A percentile compares a stretch with the other conserved stretches of the same genome.
Evolutionary conservation across 1,140 invertebrate species (phyloP).

Genomic region (Araneus ventricosus): DNA sequence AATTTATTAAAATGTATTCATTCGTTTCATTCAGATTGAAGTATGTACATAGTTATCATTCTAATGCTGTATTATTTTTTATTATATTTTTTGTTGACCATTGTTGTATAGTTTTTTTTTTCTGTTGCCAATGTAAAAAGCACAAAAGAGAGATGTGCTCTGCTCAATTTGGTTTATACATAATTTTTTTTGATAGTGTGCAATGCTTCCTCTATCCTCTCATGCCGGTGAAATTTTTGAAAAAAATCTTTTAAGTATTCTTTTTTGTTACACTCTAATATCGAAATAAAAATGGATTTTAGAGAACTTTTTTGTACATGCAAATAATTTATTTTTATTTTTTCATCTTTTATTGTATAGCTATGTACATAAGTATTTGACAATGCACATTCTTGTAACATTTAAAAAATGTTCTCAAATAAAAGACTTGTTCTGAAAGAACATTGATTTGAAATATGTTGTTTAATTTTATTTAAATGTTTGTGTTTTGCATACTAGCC

Average conservation of each 20-base stretch:
- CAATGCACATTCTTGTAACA: conserved; percentile 47
- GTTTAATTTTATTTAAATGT: too few species aligned
- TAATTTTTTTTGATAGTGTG: not conserved
- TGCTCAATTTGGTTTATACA: conserved; percentile 55
- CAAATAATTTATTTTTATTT: conserved; percentile 51
- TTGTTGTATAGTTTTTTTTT: not conserved
- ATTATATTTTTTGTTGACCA: conserved; percentile 35
- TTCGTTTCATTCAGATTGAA: conserved; percentile 16
- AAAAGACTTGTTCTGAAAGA: conserved; percentile 40
- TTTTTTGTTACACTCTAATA: not conserved
- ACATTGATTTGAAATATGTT: not conserved
- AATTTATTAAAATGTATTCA: not conserved
- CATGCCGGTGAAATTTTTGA: conserved; percentile 26
- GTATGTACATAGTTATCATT: conserved; percentile 66
- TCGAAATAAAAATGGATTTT: not conserved
- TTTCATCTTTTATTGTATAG: conserved; percentile 52
- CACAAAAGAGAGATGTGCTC: conserved; percentile 14
- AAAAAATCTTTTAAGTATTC: conserved; percentile 12
- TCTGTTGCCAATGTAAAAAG: conserved; percentile 46
- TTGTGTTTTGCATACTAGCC: too few species aligned
- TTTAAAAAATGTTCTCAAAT: conserved; percentile 62
- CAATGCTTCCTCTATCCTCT: not conserved
- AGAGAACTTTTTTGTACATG: conserved; percentile 36
- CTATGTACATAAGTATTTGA: conserved; percentile 56
- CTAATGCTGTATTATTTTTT: conserved; percentile 42